A percentile compares a stretch with the other conserved stretches of the same genome.
These are phyloP conservation scores for Pantherophis alleghaniensis DNA, from an alignment of 2,797 vertebrate genomes.

Conservation along the genomic window DNA sequence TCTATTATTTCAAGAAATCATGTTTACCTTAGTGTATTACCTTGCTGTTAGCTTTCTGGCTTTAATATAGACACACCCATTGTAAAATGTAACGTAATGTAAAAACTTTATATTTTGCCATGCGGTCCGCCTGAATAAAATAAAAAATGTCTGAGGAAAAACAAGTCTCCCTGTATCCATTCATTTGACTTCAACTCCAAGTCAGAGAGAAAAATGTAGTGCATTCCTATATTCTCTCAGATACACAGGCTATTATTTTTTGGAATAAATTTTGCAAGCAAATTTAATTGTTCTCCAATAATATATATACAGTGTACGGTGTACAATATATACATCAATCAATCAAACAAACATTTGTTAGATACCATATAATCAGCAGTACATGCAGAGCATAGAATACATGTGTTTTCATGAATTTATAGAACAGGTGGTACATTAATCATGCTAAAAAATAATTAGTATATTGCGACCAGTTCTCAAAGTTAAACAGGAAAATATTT, in stretches of 20 bases:
- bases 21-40: not conserved
- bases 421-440: not conserved
- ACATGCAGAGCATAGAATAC: not conserved
- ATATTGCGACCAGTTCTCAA: not conserved
- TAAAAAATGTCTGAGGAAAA: not conserved
- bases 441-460: not conserved
- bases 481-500: not conserved
- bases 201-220: slow-evolving; percentile 24
- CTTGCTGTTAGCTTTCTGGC: not conserved
- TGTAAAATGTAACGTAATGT: not conserved
- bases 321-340: not conserved
- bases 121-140: not conserved
- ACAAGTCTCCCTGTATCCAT: slow-evolving; percentile 9
- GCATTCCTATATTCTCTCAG: slow-evolving; percentile 22
- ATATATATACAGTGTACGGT: not conserved
- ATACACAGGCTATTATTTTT: slow-evolving; percentile 48
- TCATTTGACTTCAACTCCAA: slow-evolving; percentile 29
- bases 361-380: not conserved
- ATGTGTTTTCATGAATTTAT: not conserved
- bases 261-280: not conserved
- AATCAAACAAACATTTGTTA: not conserved
- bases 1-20: not conserved
- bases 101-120: not conserved
- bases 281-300: slow-evolving; percentile 32
- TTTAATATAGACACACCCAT: not conserved